phyloP scores from a whole-genome alignment of 64 coral and sea anemone species.

The Stichodactyla mertensii region DNA sequence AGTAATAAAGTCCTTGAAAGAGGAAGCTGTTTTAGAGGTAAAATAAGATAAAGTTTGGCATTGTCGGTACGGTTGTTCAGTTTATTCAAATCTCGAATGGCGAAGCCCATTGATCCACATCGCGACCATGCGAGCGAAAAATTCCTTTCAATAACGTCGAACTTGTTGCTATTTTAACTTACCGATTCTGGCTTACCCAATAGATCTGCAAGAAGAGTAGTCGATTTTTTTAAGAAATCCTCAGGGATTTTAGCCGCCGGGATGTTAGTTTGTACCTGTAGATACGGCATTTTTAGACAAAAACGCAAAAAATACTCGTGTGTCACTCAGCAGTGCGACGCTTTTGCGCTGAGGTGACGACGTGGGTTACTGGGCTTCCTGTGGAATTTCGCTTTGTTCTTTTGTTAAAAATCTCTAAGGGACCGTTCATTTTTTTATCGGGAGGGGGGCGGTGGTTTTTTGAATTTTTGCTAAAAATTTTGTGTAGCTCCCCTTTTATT shows the following conservation, averaged over 20 bases:
- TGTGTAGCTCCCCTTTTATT: too few relatives aligned
- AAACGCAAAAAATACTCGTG: background rate
- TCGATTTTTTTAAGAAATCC: slow-evolving; percentile 58
- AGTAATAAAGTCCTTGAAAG: background rate
- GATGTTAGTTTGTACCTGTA: slow-evolving; percentile 22
- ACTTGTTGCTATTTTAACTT: background rate
- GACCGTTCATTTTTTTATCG: too few relatives aligned
- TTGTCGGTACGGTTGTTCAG: background rate
- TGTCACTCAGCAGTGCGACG: background rate
- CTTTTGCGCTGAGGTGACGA: background rate
- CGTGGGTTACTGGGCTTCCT: background rate
- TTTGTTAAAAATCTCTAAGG: too few relatives aligned
- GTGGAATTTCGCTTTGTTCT: background rate
- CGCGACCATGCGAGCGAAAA: background rate
- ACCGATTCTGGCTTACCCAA: slow-evolving; percentile 65
- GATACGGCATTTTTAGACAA: background rate
- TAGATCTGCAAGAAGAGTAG: slow-evolving; percentile 38
- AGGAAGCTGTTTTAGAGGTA: background rate
- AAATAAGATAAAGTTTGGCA: background rate
- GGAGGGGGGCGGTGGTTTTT: too few relatives aligned
- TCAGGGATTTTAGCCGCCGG: slow-evolving; percentile 45
- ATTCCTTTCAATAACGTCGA: background rate
- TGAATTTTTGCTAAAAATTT: too few relatives aligned
- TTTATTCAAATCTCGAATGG: slow-evolving; percentile 19
- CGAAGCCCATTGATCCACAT: slow-evolving; percentile 17